A percentile compares a stretch with the other conserved stretches of the same genome.
Evolutionary conservation across 2,797 vertebrate genomes (phyloP).

Genomic region (Poeciliopsis paucimaculata): DNA sequence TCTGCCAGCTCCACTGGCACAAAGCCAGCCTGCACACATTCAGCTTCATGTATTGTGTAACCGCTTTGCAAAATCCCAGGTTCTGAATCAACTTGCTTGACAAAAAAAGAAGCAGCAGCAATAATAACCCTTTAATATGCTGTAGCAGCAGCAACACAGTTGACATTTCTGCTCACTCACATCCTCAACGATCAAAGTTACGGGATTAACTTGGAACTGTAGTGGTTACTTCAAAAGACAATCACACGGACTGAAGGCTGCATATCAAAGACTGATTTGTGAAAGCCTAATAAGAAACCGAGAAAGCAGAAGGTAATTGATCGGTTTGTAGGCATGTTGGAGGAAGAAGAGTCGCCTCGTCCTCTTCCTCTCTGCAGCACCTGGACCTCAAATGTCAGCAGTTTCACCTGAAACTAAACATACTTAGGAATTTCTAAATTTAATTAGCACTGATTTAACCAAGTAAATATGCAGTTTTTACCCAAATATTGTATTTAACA

Average conservation of each 20-base stretch:
- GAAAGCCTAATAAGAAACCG: slow-evolving; percentile 40
- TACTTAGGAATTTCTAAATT: not conserved
- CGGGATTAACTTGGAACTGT: slow-evolving; percentile 49
- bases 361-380: slow-evolving; percentile 46
- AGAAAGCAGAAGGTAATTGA: slow-evolving; percentile 52
- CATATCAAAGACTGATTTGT: slow-evolving; percentile 51
- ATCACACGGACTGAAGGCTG: slow-evolving; percentile 32
- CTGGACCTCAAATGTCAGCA: slow-evolving; percentile 64
- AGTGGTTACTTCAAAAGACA: slow-evolving; percentile 54
- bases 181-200: slow-evolving; percentile 58
- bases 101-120: not conserved
- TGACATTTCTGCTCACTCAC: slow-evolving; percentile 34
- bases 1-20: slow-evolving; percentile 52
- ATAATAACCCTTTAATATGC: slow-evolving; percentile 22
- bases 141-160: slow-evolving; percentile 29
- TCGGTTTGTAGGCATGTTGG: slow-evolving; percentile 27
- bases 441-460: not conserved
- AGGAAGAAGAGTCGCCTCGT: slow-evolving; percentile 19
- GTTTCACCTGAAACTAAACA: slow-evolving; percentile 53
- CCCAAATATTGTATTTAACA: too few species aligned
- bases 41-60: slow-evolving; percentile 45
- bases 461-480: not conserved
- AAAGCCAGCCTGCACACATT: slow-evolving; percentile 38
- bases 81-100: slow-evolving; percentile 56
- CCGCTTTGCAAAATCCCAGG: slow-evolving; percentile 37